Conservation (phyloP, 2,888 invertebrate genomes). For the Phoenoteleia sp. region DNA sequence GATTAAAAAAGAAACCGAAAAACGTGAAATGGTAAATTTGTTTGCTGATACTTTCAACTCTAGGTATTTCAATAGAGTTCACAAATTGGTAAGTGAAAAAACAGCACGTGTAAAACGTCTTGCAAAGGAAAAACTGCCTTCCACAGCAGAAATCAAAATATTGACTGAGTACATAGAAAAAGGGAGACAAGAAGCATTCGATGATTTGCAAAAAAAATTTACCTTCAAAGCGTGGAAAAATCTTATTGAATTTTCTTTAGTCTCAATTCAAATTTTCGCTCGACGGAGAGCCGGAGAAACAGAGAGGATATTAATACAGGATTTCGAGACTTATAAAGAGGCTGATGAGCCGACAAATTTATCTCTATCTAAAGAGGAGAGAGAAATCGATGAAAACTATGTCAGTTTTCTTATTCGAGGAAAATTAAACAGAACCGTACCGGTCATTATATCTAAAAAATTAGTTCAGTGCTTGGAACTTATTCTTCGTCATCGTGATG, state of each 20-base stretch:
- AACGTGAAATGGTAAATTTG: background rate
- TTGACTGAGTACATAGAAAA: background rate
- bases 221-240: background rate
- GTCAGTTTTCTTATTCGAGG: too few relatives aligned
- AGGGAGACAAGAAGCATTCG: background rate
- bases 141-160: background rate
- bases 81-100: background rate
- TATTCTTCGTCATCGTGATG: too few relatives aligned
- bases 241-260: slow-evolving; percentile 16
- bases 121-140: background rate
- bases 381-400: too few relatives aligned
- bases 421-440: too few relatives aligned
- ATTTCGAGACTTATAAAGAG: slow-evolving; percentile 42
- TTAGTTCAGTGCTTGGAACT: too few relatives aligned
- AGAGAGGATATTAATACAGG: slow-evolving; percentile 29
- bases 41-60: too few relatives aligned
- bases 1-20: background rate
- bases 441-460: too few relatives aligned
- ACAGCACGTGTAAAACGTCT: background rate
- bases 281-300: slow-evolving; percentile 53
- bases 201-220: background rate
- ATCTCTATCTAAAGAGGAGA: too few relatives aligned
- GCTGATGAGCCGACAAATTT: too few relatives aligned
- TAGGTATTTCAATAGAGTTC: too few relatives aligned
- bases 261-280: slow-evolving; percentile 36